phyloP scores from a whole-genome alignment of 1,140 invertebrate species.

The Psix sp. region DNA sequence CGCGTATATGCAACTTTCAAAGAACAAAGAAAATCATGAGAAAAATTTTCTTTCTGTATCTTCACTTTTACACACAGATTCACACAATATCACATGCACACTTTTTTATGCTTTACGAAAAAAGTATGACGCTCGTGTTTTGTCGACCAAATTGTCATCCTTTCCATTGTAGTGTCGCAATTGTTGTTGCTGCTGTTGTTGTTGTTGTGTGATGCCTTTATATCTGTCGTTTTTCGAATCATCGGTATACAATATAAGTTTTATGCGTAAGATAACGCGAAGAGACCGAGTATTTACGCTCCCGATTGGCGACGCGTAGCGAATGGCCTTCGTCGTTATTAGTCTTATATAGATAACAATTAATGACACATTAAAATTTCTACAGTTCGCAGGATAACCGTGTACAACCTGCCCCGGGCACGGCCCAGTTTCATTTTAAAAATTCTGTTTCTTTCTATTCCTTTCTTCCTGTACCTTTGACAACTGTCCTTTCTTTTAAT shows the following conservation, averaged over 20 bases:
- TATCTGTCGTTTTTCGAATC: constrained; percentile 15
- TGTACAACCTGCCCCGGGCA: constrained; percentile 65
- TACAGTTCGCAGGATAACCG: constrained; percentile 70
- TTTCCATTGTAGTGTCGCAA: constrained; percentile 1
- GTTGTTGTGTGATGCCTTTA: constrained; percentile 9
- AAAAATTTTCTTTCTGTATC: constrained; percentile 14
- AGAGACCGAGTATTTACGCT: constrained; percentile 70
- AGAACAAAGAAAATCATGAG: constrained; percentile 27
- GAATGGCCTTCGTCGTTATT: constrained; percentile 61
- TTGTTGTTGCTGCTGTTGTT: neutral
- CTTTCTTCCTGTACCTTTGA: constrained; percentile 8
- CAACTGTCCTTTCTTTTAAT: neutral
- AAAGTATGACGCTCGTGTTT: constrained; percentile 26
- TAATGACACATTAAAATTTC: constrained; percentile 76
- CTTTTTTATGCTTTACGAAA: constrained; percentile 20
- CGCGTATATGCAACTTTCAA: constrained; percentile 24
- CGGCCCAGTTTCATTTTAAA: constrained; percentile 65
- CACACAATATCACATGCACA: constrained; percentile 51
- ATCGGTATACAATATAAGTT: constrained; percentile 49
- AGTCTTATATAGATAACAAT: constrained; percentile 73
- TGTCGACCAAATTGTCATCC: constrained; percentile 38
- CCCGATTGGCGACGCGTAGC: constrained; percentile 63
- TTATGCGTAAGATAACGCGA: constrained; percentile 63
- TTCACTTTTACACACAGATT: constrained; percentile 50
- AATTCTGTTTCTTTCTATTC: constrained; percentile 36